Evolutionary conservation across 2,888 invertebrate genomes (phyloP), one percentile per base, ranked within the genome.

Genomic region (Drosophila neutralis): DNA sequence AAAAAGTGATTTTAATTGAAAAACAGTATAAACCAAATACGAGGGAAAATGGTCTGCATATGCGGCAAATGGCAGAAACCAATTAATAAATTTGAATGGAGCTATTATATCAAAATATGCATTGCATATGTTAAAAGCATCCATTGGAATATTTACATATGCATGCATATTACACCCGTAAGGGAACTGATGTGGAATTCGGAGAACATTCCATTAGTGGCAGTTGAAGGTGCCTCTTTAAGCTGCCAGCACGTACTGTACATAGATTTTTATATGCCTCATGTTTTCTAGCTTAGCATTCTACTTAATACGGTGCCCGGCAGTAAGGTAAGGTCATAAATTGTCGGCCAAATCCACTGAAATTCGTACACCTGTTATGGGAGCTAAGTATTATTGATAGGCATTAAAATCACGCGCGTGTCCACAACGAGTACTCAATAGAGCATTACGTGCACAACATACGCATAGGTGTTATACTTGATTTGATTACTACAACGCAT

Each of bases 371-470:
- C 84, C 84, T 87, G 84, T 65, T 64, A 69, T 21, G 33, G 21
- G 42, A 35, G 54, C 67, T 73, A 87, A 87, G 89, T 84, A 79
- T 85, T 89, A 85, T 85, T 84, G 85, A 89, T 87, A 85, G 66
- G 71, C 85, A 85, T 85, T 87, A 85, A 82, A 87, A 74, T 82
- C 82, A 76, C 62, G 70, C 64, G 87, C 89, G 83, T 89, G 82
- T 80, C 75, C 87, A 89, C 84, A 83, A 83, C 77, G 79, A 61
- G 62, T 73, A 68, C 82, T 68, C 65, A 65, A 71, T 71, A 65
- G 70, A 66, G 56, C 53, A 82, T 68, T 84, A 85, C 81, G 74
- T 87, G 87, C 60, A 69, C 61, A 56, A 73, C 82, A 78, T 79
- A 67, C 86, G 63, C 69, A 73, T 69, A 58, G 66, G 59, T 73